Evolutionary conservation across 1,140 invertebrate genomes (phyloP), one percentile per base, ranked within the genome.

Genomic region (Drosophila pachea): DNA sequence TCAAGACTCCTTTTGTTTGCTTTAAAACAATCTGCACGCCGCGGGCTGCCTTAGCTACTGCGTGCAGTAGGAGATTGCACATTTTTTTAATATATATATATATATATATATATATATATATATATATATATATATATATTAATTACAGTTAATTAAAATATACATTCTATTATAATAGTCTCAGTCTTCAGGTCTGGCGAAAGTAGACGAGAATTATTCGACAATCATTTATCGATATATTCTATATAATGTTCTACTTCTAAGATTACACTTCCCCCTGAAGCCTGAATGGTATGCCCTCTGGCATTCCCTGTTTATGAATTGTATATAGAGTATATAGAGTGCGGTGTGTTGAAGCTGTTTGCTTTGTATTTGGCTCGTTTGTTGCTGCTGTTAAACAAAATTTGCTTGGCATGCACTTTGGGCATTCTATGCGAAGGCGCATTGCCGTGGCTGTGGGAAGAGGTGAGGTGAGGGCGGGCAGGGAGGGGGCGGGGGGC

Each of bases 381-480:
- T 81, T 83, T 79, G 76, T 63, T 84, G 72, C 61, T 75, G 75
- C 65, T 65, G 78, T 74, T 68, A 69, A 84, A 68, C 76, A 69
- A 84, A 84, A 84, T 86, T 76, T 74, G 71, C 81, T 79, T 79
- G 58, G 69, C 79, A 86, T 84, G 79, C 81, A 84, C 79, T 84
- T 86, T 79, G 79, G 65, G 63, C 69, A 67, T 83, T 78, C 73
- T 72, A 73, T 78, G 58, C 36, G 32, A 38, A 42, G 43, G 7
- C 42, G 56, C 22, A 52, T 43, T 6, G 40, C n/a, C 22, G 55
- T 43, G 40, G 40, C n/a, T 14, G 40, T 43, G 40, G 40, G 12
- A 7, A n/a, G 40, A 6, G 40, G 47, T 43, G 59, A 61, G 12
- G 40, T 16, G 22, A n/a, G 29, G 32, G 38, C 11, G 11, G 8